Conservation (phyloP, 2,888 invertebrate genomes). For the Cantharis nigra region DNA sequence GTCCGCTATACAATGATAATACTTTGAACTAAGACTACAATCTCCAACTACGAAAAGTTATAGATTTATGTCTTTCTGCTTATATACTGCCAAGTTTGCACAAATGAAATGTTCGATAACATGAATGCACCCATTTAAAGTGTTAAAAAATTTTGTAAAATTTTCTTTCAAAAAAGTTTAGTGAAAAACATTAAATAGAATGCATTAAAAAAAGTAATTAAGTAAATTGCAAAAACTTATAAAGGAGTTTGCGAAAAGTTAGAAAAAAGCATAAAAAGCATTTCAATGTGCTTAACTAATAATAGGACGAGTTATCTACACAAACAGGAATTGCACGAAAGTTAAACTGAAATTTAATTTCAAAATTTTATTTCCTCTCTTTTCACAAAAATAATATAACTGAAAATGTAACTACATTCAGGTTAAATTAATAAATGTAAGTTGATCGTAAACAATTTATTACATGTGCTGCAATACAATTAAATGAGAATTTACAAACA, state of each 20-base stretch:
- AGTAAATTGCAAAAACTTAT: constrained; percentile 7
- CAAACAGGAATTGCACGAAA: constrained; percentile 6
- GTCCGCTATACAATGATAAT: constrained; percentile 20
- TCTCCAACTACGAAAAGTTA: constrained; percentile 27
- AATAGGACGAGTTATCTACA: constrained; percentile 12
- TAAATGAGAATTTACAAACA: background rate
- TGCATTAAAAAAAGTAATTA: constrained; percentile 4
- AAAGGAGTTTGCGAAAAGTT: constrained; percentile 9
- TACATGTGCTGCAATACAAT: background rate
- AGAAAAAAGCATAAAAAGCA: constrained; percentile 7
- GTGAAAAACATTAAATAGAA: background rate
- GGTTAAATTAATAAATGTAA: background rate
- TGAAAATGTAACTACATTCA: background rate
- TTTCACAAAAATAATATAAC: background rate
- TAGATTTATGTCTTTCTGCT: constrained; percentile 31
- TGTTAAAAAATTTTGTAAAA: background rate
- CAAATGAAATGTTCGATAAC: constrained; percentile 18
- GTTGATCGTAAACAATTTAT: background rate
- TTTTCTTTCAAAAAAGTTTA: background rate
- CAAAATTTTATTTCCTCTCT: background rate
- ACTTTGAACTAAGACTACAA: constrained; percentile 23
- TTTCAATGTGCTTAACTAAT: constrained; percentile 12
- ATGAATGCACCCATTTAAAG: constrained; percentile 2
- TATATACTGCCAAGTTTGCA: constrained; percentile 21
- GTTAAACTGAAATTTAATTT: constrained; percentile 7